Base-by-base conservation (phyloP, 23 tunicate species). In the Phallusia fumigata region DNA sequence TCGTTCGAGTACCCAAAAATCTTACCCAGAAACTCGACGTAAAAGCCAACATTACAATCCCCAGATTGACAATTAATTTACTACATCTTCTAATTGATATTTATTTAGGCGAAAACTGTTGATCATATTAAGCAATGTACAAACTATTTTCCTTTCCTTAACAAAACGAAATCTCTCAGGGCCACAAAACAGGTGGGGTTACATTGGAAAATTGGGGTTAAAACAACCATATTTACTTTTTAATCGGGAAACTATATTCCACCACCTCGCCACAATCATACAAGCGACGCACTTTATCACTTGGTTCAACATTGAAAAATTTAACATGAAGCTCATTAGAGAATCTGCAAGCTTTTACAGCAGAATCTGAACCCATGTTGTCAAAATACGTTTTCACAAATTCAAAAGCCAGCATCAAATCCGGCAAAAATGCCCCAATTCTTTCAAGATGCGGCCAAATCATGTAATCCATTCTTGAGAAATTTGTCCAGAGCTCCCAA, bases 391-490 rank as follows among this genome's bases (percentile, higher is more conserved):
- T 35, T 28, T 28, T 26, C 0, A 69, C 33, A 24, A n/a, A 0
- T 19, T n/a, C 15, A 47, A 74, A 18, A 19, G 19, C 13, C 32
- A 16, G 53, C 16, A 82, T 69, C 32, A 69, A n/a, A 18, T 82
- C 64, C 11, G 35, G 30, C 2, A 69, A 2, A 36, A 73, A 73
- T n/a, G 33, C 31, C 18, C 28, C 30, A 2, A 86, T 86, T 40
- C 79, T 33, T 13, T 80, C 84, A 30, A 86, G 45, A 35, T 49
- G 80, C 12, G 89, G 89, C 84, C 84, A 86, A 35, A 86, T 52
- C 89, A 86, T 86, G 75, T 86, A 86, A 36, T 86, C 89, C 33
- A 76, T 78, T 32, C 3, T 32, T 31, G 6, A 82, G 79, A 24
- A 31, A 53, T 26, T 82, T 72, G 33, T 82, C 79, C 0, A 82